A percentile compares a stretch with the other conserved stretches of the same genome.
Evolutionary conservation across 2,888 invertebrate species (phyloP).

Genomic region (Agrotis exclamationis): DNA sequence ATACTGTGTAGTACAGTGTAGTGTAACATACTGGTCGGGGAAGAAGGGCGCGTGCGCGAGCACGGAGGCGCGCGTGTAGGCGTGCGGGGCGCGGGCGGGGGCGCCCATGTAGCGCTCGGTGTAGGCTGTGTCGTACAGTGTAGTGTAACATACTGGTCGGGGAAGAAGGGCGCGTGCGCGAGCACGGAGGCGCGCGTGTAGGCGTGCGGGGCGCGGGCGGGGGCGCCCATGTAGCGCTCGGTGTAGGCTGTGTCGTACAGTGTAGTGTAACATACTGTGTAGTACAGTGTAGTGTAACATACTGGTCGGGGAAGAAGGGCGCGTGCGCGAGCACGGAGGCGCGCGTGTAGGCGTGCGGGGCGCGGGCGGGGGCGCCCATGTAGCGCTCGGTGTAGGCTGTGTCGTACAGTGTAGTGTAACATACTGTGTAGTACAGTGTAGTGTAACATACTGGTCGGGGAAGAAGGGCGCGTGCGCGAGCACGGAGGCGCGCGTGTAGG

Average conservation of each 20-base stretch:
- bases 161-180: slow-evolving; percentile 94
- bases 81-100: slow-evolving; percentile 88
- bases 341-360: slow-evolving; percentile 95
- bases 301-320: slow-evolving; percentile 96
- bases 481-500: slow-evolving; percentile 97
- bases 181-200: slow-evolving; percentile 98
- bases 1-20: too few relatives aligned
- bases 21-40: slow-evolving; percentile 95
- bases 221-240: slow-evolving; percentile 97
- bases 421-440: too few relatives aligned
- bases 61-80: slow-evolving; percentile 97
- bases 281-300: slow-evolving; percentile 82
- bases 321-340: slow-evolving; percentile 96
- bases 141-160: slow-evolving; percentile 94
- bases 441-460: slow-evolving; percentile 95
- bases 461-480: slow-evolving; percentile 94
- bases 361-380: slow-evolving; percentile 92
- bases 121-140: slow-evolving; percentile 99
- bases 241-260: slow-evolving; percentile 99
- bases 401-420: slow-evolving; percentile 98
- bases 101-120: slow-evolving; percentile 98
- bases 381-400: slow-evolving; percentile 99
- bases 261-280: too few relatives aligned
- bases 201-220: slow-evolving; percentile 90
- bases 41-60: slow-evolving; percentile 94